phyloP scores from a whole-genome alignment of 2,888 invertebrate species.

The Dermolepida albohirtum region DNA sequence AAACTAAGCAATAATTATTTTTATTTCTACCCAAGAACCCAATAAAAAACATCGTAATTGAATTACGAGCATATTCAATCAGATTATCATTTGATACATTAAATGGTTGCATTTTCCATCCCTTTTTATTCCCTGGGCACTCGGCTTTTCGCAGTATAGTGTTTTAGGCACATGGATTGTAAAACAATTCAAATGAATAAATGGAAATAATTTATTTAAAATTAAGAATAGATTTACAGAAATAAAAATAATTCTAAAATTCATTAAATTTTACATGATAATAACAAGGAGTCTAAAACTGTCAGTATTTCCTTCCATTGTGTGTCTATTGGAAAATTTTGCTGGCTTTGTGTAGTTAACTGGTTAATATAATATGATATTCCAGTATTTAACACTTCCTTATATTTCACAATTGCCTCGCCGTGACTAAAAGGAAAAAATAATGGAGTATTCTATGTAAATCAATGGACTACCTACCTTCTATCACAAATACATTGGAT shows the following conservation, averaged over 20 bases:
- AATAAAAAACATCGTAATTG: no score
- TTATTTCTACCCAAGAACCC: no score
- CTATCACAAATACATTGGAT: conserved; percentile 62
- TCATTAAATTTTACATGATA: neutral
- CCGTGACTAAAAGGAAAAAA: conserved; percentile 68
- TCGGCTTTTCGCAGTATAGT: no score
- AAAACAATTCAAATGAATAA: neutral
- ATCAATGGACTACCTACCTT: conserved; percentile 58
- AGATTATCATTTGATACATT: no score
- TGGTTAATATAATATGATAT: conserved; percentile 59
- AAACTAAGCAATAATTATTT: no score
- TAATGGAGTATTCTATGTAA: conserved; percentile 28
- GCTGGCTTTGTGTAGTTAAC: conserved; percentile 56
- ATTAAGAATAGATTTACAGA: neutral
- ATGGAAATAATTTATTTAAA: neutral
- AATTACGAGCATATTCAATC: no score
- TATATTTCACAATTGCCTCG: conserved; percentile 57
- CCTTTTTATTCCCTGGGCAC: no score
- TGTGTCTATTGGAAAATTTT: conserved; percentile 50
- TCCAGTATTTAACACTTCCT: conserved; percentile 54
- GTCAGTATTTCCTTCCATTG: conserved; percentile 54
- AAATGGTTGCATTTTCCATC: no score
- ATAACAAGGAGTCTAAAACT: neutral
- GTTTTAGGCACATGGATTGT: no score
- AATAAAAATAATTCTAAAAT: neutral